Conservation (phyloP, 2,797 vertebrate species). For the Ataeniobius toweri region DNA sequence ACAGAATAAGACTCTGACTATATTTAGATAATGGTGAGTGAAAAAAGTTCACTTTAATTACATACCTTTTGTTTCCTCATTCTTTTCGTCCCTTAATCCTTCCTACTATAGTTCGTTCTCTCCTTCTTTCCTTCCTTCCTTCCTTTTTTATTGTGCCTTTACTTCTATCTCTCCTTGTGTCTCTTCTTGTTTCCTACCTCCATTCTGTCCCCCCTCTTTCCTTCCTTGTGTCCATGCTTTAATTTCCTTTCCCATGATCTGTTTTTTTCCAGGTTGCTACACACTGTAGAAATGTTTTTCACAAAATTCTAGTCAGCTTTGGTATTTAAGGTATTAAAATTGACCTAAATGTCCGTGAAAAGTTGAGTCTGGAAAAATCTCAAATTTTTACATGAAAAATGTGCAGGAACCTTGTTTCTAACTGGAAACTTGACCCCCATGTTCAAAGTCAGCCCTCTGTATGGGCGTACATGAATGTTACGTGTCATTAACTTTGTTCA, state of each 20-base stretch:
- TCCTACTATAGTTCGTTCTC: background rate
- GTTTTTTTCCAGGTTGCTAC: background rate
- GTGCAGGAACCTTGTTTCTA: no score
- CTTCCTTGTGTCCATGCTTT: background rate
- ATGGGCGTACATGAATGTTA: no score
- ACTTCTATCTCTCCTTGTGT: background rate
- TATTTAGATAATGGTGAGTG: background rate
- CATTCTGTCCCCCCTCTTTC: background rate
- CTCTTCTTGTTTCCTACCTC: background rate
- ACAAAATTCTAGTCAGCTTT: background rate
- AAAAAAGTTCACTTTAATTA: background rate
- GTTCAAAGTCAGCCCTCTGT: background rate
- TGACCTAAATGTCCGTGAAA: background rate
- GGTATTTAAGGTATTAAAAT: background rate
- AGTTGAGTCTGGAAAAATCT: background rate
- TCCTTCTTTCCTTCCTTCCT: background rate
- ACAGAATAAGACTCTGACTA: background rate
- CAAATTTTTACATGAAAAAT: background rate
- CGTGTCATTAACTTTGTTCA: background rate
- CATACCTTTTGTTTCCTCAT: background rate
- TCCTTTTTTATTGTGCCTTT: no score
- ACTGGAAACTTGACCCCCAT: no score
- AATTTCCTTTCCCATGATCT: background rate
- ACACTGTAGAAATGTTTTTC: background rate
- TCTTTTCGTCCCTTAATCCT: background rate